Base-by-base conservation (phyloP, 1,140 invertebrate species). In the Ladona fulva region DNA sequence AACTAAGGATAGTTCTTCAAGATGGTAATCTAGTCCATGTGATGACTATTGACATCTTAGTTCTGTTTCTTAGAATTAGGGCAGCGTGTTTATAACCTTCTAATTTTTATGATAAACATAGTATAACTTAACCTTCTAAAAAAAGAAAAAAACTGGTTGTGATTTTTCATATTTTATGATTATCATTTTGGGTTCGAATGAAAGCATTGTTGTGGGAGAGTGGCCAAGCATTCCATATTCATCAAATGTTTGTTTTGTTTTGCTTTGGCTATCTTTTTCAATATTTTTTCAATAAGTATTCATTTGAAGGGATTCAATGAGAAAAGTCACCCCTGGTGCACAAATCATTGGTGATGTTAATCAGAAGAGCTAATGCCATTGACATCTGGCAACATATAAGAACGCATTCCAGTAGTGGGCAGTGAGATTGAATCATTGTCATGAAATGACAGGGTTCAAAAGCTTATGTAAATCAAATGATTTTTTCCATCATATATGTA, bases 61-160 rank as follows among this genome's bases (percentile, higher is more conserved):
- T 66, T 66, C 14, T 66, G 52, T 66, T 66, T 66, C 52, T 66
- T 66, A 66, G 52, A 66, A 66, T 66, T 66, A 66, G 52, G n/a
- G 52, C 52, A 66, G 52, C n/a, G 52, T 66, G 52, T 66, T 66
- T 66, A 66, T 66, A 66, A 66, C 52, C 52, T 66, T 66, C 52
- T 66, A 66, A 66, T 66, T 66, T 66, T 22, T 66, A 66, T 66
- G 52, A 66, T 66, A 66, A 66, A 66, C 14, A 6, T 22, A 19
- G 52, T 66, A 3, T 66, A 66, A 19, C 14, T 66, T 66, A 19
- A 66, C 3, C 52, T 12, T 66, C 12, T 12, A 5, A 66, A 66
- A 22, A 66, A 66, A 66, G 5, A 12, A 66, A 22, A 66, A 66
- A 66, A 66, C 52, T 66, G 52, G 52, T 66, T 66, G 52, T 66